phyloP scores from a whole-genome alignment of 2,113 vertebrate genomes.

The Sigmodon hispidus region DNA sequence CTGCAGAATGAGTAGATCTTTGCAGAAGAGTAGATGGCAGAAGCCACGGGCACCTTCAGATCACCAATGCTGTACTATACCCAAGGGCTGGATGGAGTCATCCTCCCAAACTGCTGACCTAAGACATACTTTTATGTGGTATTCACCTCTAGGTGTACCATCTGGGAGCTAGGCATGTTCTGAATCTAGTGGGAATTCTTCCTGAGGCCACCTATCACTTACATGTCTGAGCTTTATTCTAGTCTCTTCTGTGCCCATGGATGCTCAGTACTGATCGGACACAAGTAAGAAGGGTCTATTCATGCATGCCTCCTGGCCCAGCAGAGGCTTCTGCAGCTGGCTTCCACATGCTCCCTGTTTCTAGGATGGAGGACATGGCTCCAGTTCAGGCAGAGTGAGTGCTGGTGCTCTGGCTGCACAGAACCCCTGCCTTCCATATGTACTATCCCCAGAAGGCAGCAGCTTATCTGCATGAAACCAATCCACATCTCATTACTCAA shows the following conservation, averaged over 20 bases:
- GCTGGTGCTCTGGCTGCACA: not conserved
- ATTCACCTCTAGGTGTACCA: not conserved
- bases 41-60: not conserved
- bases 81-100: not conserved
- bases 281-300: not conserved
- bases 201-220: not conserved
- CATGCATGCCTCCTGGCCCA: not conserved
- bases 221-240: not conserved
- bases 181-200: not conserved
- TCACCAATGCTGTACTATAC: not conserved
- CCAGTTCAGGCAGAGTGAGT: conserved; percentile 16
- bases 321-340: not conserved
- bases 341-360: not conserved
- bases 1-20: too few relatives aligned
- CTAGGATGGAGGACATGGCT: not conserved
- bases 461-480: not conserved
- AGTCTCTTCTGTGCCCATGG: not conserved
- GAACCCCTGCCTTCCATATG: conserved; percentile 12
- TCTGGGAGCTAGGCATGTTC: not conserved
- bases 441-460: not conserved
- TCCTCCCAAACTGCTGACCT: not conserved
- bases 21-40: too few relatives aligned
- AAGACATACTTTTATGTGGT: not conserved
- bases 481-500: not conserved
- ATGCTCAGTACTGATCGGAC: not conserved